These are phyloP conservation scores for Ctena decussata DNA, from an alignment of 2,888 invertebrate genomes.

Conservation along the genomic window DNA sequence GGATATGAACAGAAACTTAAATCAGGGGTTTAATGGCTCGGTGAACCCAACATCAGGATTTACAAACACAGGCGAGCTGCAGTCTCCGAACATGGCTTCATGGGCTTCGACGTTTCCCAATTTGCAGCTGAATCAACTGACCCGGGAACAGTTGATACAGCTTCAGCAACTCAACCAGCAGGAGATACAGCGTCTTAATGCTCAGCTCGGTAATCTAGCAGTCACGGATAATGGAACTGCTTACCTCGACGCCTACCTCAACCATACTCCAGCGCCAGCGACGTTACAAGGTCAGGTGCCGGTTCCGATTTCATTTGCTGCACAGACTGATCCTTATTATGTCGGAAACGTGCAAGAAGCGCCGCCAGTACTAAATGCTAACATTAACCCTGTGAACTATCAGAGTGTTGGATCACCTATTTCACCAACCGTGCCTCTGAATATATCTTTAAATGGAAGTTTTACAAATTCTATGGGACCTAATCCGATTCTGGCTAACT, in stretches of 20 bases:
- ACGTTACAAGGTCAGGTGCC: not conserved
- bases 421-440: conserved; percentile 29
- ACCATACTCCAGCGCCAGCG: not conserved
- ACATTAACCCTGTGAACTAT: conserved; percentile 18
- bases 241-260: conserved; percentile 39
- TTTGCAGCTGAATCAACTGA: conserved; percentile 29
- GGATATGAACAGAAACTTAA: conserved; percentile 63
- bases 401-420: conserved; percentile 25
- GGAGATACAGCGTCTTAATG: conserved; percentile 64
- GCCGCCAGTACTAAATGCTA: conserved; percentile 8
- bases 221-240: conserved; percentile 41
- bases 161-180: conserved; percentile 60
- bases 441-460: conserved; percentile 28
- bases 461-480: conserved; percentile 20
- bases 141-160: conserved; percentile 55
- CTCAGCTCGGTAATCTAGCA: conserved; percentile 61
- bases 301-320: not conserved
- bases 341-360: not conserved
- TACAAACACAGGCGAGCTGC: not conserved
- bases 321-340: not conserved
- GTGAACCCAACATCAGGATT: conserved; percentile 2
- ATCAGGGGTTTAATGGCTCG: conserved; percentile 49
- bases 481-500: conserved; percentile 10
- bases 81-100: conserved; percentile 9
- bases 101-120: not conserved